Evolutionary conservation across 2,113 vertebrate species (phyloP).

Genomic region (Eira barbara): DNA sequence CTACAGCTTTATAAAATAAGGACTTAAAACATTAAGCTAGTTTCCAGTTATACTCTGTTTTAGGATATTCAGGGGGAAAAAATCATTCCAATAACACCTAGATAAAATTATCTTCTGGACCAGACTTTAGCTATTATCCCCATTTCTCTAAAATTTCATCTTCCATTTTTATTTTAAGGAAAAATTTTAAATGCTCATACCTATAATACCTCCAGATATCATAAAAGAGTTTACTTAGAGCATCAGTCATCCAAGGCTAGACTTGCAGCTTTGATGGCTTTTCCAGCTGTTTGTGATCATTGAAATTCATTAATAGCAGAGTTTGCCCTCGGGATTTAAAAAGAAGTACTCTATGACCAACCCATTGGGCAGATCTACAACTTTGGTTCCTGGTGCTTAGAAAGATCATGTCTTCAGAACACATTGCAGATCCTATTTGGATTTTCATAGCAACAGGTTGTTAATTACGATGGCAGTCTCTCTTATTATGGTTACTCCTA

Average conservation of each 20-base stretch:
- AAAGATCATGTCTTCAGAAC: not conserved
- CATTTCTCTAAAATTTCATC: not conserved
- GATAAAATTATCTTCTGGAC: not conserved
- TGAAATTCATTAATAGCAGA: constrained; percentile 4
- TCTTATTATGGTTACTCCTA: not conserved
- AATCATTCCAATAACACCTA: not conserved
- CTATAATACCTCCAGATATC: not conserved
- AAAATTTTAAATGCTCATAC: not conserved
- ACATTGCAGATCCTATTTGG: not conserved
- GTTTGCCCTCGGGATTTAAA: constrained; percentile 21
- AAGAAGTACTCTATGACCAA: not conserved
- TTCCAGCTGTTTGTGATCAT: not conserved
- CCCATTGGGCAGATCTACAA: not conserved
- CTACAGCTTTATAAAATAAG: not conserved
- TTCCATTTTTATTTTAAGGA: constrained; percentile 16
- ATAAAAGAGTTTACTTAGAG: not conserved
- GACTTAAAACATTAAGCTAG: not conserved
- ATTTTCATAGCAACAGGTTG: not conserved
- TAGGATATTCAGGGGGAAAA: not conserved
- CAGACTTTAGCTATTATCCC: not conserved
- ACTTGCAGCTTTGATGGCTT: not conserved
- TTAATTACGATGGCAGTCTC: not conserved
- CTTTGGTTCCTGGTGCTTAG: not conserved
- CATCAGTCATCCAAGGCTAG: not conserved
- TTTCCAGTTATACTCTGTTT: not conserved